A percentile compares a stretch with the other conserved stretches of the same genome.
phyloP scores from a whole-genome alignment of 2,797 vertebrate genomes.

The Jordanella pulchra region DNA sequence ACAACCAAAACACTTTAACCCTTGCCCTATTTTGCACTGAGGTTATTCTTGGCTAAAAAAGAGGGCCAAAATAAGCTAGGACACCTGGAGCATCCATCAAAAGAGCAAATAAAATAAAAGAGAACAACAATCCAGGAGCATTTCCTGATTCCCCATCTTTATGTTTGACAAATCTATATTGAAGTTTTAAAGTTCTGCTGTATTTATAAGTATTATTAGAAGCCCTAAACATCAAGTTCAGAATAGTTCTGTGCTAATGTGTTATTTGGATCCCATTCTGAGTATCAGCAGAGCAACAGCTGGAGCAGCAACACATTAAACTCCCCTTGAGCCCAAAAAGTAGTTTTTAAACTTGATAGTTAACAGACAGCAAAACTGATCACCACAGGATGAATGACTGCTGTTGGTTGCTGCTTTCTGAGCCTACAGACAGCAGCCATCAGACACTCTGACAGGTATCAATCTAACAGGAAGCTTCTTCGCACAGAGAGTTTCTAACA shows the following conservation, averaged over 20 bases:
- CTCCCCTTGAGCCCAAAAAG: conserved; percentile 12
- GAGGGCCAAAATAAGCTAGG: too few relatives aligned
- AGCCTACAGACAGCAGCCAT: not conserved
- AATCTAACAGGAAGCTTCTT: conserved; percentile 55
- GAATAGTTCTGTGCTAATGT: conserved; percentile 7
- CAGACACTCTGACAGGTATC: conserved; percentile 16
- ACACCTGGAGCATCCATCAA: not conserved
- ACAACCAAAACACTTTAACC: not conserved
- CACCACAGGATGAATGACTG: not conserved
- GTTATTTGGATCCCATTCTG: conserved; percentile 24
- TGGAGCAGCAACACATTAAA: not conserved
- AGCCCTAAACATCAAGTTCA: not conserved
- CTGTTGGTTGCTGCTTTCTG: not conserved
- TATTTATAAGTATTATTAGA: not conserved
- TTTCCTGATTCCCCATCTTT: not conserved
- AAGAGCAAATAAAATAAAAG: not conserved
- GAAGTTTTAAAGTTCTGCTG: not conserved
- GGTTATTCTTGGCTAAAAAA: not conserved
- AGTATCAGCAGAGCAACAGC: conserved; percentile 20
- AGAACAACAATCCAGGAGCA: not conserved
- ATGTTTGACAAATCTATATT: not conserved
- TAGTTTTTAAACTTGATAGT: conserved; percentile 28
- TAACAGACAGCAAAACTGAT: conserved; percentile 3
- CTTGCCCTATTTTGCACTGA: not conserved
- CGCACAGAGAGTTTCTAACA: conserved; percentile 36